Conservation (phyloP, 2,113 vertebrate genomes). For the Cheilinus undulatus region DNA sequence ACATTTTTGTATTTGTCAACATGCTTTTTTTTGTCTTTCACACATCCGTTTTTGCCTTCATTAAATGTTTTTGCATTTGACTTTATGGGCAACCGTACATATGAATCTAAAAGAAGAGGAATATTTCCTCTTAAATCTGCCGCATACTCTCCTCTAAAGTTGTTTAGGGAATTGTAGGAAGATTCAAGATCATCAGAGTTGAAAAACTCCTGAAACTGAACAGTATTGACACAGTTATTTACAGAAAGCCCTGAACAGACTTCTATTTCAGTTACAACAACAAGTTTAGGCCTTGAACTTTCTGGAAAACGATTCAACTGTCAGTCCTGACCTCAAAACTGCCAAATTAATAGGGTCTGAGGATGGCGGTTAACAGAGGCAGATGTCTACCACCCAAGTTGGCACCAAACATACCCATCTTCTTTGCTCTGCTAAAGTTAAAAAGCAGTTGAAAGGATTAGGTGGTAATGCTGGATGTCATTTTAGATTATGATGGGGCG, state of each 20-base stretch:
- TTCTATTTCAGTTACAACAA: constrained; percentile 21
- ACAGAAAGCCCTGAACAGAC: constrained; percentile 1
- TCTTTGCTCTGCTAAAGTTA: constrained; percentile 22
- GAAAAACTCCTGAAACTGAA: constrained; percentile 56
- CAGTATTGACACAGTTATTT: constrained; percentile 36
- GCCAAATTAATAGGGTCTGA: constrained; percentile 63
- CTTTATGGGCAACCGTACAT: too few relatives aligned
- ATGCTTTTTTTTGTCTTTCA: too few relatives aligned
- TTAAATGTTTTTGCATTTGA: too few relatives aligned
- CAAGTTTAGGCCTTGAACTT: constrained; percentile 16
- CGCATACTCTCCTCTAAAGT: too few relatives aligned
- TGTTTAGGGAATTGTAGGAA: constrained; percentile 46
- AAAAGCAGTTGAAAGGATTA: constrained; percentile 36
- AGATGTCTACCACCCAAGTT: constrained; percentile 72
- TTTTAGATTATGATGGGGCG: constrained; percentile 24
- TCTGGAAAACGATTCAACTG: constrained; percentile 55
- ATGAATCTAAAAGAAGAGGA: too few relatives aligned
- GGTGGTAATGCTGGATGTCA: constrained; percentile 41
- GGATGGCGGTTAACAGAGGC: constrained; percentile 54
- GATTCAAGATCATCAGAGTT: constrained; percentile 24
- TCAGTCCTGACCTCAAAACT: constrained; percentile 49
- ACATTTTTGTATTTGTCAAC: too few relatives aligned
- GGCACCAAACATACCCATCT: constrained; percentile 44
- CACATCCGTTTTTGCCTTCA: too few relatives aligned
- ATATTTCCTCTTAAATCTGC: too few relatives aligned